A percentile compares a stretch with the other conserved stretches of the same genome.
phyloP scores from a whole-genome alignment of 1,140 invertebrate species.

The Brachionus calyciflorus region DNA sequence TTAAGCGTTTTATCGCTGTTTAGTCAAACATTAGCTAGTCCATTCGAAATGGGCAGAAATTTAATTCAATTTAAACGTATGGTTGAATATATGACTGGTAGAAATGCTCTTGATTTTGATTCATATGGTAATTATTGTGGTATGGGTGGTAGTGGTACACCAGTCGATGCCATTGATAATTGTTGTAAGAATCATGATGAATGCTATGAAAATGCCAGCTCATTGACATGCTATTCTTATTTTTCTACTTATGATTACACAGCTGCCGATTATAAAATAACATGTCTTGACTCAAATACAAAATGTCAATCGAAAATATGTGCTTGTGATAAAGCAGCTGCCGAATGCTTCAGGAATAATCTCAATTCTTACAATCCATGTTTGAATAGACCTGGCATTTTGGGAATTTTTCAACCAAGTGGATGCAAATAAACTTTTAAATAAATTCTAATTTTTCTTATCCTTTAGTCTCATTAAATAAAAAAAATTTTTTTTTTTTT shows the following conservation, averaged over 20 bases:
- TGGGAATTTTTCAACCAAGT: background rate
- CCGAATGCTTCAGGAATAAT: conserved; percentile 11
- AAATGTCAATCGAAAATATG: conserved; percentile 3
- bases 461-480: too few relatives aligned
- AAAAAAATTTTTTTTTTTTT: too few relatives aligned
- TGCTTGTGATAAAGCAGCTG: background rate
- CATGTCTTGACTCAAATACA: background rate
- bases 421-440: background rate
- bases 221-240: background rate
- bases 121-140: conserved; percentile 50
- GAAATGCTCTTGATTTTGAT: conserved; percentile 49
- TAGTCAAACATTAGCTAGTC: too few relatives aligned
- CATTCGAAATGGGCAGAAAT: too few relatives aligned
- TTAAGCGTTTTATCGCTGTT: too few relatives aligned
- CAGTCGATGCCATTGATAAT: conserved; percentile 49
- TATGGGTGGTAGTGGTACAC: conserved; percentile 48
- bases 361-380: background rate
- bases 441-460: too few relatives aligned
- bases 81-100: conserved; percentile 47
- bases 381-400: conserved; percentile 8
- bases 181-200: conserved; percentile 42
- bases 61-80: conserved; percentile 49
- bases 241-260: conserved; percentile 33
- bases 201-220: conserved; percentile 13
- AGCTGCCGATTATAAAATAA: background rate